Conservation (phyloP, 2,113 vertebrate species). For the Halichoeres trimaculatus region DNA sequence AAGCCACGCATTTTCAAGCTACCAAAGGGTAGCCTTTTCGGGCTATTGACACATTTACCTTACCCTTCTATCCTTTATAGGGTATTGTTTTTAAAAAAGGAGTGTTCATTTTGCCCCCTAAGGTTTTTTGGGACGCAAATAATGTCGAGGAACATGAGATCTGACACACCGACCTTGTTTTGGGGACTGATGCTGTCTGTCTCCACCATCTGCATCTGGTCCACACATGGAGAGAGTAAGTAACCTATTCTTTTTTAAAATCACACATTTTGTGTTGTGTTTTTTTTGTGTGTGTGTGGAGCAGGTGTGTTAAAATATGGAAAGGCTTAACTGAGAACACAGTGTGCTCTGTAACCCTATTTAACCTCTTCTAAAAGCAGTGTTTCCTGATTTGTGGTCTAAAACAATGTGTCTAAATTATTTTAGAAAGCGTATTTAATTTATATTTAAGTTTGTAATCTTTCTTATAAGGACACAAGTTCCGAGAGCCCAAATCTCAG, state of each 20-base stretch:
- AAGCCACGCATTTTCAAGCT: slow-evolving; percentile 50
- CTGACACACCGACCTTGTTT: slow-evolving; percentile 88
- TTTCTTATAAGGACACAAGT: not conserved
- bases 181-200: slow-evolving; percentile 88
- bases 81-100: not conserved
- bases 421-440: not conserved
- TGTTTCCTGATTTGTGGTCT: not conserved
- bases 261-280: not conserved
- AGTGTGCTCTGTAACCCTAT: not conserved
- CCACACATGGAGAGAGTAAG: slow-evolving; percentile 92
- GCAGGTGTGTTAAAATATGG: not conserved
- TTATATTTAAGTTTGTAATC: not conserved
- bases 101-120: not conserved
- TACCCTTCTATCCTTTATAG: not conserved
- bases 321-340: not conserved
- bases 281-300: not conserved
- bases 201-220: slow-evolving; percentile 85
- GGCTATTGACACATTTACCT: slow-evolving; percentile 30
- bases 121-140: slow-evolving; percentile 66
- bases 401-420: not conserved
- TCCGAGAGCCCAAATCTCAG: not conserved
- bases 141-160: slow-evolving; percentile 85
- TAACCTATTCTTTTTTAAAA: slow-evolving; percentile 40
- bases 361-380: slow-evolving; percentile 1
- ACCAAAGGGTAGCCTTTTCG: slow-evolving; percentile 35